These are phyloP conservation scores for Euzetes globulus DNA, from an alignment of 2,888 invertebrate genomes.

Conservation along the genomic window DNA sequence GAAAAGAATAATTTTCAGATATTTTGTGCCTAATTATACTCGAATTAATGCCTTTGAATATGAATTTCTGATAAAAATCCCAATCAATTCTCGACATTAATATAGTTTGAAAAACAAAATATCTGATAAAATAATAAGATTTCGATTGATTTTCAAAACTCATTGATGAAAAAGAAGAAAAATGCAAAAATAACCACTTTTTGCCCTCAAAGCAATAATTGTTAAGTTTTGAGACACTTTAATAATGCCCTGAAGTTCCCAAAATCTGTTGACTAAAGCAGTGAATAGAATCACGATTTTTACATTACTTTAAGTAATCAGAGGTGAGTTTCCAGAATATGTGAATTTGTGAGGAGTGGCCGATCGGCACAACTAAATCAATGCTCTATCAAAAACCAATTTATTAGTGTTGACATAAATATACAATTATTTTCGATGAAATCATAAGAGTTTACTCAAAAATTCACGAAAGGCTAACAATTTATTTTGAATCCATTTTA, in stretches of 20 bases:
- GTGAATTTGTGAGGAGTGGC: conserved; percentile 21
- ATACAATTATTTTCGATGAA: not conserved
- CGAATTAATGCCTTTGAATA: too few species aligned
- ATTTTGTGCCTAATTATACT: too few species aligned
- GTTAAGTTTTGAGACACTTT: not conserved
- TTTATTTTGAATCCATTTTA: too few species aligned
- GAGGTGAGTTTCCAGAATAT: not conserved
- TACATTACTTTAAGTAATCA: not conserved
- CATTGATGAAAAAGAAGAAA: not conserved
- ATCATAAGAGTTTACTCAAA: not conserved
- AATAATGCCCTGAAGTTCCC: not conserved
- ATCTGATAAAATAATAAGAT: not conserved
- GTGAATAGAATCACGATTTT: conserved; percentile 1
- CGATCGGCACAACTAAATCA: conserved; percentile 1
- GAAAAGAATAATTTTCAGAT: too few species aligned
- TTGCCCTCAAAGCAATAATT: not conserved
- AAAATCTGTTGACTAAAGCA: not conserved
- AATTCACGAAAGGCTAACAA: not conserved
- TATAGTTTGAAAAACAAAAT: too few species aligned
- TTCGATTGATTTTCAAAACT: not conserved
- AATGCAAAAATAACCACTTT: not conserved
- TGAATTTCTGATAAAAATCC: too few species aligned
- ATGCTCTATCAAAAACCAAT: conserved; percentile 6
- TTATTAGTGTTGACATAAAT: conserved; percentile 15
- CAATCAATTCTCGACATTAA: too few species aligned